These are phyloP conservation scores for Diadumene lineata DNA, from an alignment of 92 coral and sea anemone species.

Conservation along the genomic window DNA sequence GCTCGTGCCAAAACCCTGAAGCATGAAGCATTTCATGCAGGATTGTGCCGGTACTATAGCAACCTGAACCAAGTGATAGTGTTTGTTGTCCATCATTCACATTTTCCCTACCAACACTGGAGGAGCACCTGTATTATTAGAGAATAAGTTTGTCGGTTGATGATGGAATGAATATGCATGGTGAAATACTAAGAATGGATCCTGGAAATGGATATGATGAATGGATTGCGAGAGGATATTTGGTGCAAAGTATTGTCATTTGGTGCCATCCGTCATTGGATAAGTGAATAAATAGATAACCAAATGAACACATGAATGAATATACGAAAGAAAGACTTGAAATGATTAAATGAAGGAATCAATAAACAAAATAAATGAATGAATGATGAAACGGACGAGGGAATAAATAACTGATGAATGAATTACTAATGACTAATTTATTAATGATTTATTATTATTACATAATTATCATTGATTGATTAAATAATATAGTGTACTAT, in stretches of 20 bases:
- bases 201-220: no score
- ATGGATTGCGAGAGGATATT: no score
- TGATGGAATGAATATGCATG: background rate
- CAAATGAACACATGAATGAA: background rate
- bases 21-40: slow-evolving; percentile 94
- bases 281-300: background rate
- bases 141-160: background rate
- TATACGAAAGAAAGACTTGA: background rate
- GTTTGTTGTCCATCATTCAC: slow-evolving; percentile 56
- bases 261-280: no score
- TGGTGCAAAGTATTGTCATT: no score
- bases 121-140: slow-evolving; percentile 54
- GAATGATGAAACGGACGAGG: background rate
- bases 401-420: background rate
- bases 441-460: no score
- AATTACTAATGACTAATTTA: no score
- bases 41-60: slow-evolving; percentile 53
- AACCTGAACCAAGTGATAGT: slow-evolving; percentile 68
- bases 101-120: slow-evolving; percentile 63
- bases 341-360: background rate
- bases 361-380: background rate
- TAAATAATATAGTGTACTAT: no score
- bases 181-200: no score
- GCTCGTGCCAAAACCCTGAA: slow-evolving; percentile 90
- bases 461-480: background rate